Percentiles rank a stretch among this genome's conserved stretches.
Conservation (phyloP, 2,888 invertebrate species). For the Laothoe populi region DNA sequence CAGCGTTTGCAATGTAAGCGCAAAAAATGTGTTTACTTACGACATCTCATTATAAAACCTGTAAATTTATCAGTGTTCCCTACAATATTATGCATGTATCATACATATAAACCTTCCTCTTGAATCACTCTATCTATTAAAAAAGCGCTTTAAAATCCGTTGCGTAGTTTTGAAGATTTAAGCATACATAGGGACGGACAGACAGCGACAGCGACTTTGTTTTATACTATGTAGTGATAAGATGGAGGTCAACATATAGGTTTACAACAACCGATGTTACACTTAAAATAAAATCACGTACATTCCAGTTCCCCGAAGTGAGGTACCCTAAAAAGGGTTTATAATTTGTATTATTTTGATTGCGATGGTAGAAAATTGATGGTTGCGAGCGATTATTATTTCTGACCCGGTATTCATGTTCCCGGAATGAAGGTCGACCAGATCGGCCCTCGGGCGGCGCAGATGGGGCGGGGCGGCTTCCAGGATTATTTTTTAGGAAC, state of each 20-base stretch:
- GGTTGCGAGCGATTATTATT: slow-evolving; percentile 65
- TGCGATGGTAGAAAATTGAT: slow-evolving; percentile 74
- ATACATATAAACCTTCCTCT: no score
- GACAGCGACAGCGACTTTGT: no score
- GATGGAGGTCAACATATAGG: background rate
- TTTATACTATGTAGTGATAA: background rate
- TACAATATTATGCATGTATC: no score
- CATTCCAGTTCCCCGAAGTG: background rate
- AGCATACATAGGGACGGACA: no score
- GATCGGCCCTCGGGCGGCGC: slow-evolving; percentile 56
- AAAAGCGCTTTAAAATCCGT: no score
- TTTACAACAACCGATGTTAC: background rate
- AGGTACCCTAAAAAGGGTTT: slow-evolving; percentile 50
- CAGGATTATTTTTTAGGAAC: slow-evolving; percentile 42
- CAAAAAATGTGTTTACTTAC: no score
- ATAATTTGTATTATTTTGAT: slow-evolving; percentile 79
- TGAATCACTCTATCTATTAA: no score
- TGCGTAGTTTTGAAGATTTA: no score
- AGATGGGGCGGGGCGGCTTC: slow-evolving; percentile 65
- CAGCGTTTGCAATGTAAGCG: no score
- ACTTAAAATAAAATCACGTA: slow-evolving; percentile 8
- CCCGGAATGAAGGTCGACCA: slow-evolving; percentile 67
- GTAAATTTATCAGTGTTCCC: no score
- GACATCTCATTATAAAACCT: background rate
- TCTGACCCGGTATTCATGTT: slow-evolving; percentile 59